Evolutionary conservation across 2,113 vertebrate genomes (phyloP).

Genomic region (Myotis davidii): DNA sequence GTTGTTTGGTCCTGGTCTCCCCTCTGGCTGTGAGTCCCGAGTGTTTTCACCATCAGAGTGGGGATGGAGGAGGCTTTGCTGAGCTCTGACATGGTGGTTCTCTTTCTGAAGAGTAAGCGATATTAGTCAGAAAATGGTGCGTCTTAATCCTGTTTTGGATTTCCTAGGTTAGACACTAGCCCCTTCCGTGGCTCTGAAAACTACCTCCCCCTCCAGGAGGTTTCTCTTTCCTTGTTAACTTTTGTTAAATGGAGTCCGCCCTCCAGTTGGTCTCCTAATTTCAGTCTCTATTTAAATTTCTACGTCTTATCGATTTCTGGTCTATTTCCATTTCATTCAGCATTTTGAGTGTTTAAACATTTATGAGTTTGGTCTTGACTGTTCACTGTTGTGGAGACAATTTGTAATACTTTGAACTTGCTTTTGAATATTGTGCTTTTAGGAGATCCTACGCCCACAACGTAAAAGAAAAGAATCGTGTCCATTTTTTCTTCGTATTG

Average conservation of each 20-base stretch:
- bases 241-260: not conserved
- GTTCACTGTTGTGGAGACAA: slow-evolving; percentile 26
- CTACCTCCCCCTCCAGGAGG: accelerated
- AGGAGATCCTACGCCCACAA: not conserved
- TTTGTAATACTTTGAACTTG: not conserved
- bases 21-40: not conserved
- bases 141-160: not conserved
- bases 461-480: not conserved
- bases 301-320: not conserved
- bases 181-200: not conserved
- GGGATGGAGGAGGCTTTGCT: not conserved
- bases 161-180: not conserved
- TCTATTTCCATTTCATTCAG: slow-evolving; percentile 27
- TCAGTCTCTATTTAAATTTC: not conserved
- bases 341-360: slow-evolving; percentile 18
- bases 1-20: not conserved
- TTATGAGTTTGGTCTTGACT: slow-evolving; percentile 13
- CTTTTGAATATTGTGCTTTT: slow-evolving; percentile 25
- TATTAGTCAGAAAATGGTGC: not conserved
- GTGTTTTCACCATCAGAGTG: not conserved
- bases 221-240: not conserved
- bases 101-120: not conserved
- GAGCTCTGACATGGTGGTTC: not conserved
- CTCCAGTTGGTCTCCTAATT: not conserved
- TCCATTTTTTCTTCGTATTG: not conserved